Percentiles rank a stretch among this genome's conserved stretches.
Evolutionary conservation across 2,888 invertebrate genomes (phyloP).

Genomic region (Caenorhabditis sulstoni): DNA sequence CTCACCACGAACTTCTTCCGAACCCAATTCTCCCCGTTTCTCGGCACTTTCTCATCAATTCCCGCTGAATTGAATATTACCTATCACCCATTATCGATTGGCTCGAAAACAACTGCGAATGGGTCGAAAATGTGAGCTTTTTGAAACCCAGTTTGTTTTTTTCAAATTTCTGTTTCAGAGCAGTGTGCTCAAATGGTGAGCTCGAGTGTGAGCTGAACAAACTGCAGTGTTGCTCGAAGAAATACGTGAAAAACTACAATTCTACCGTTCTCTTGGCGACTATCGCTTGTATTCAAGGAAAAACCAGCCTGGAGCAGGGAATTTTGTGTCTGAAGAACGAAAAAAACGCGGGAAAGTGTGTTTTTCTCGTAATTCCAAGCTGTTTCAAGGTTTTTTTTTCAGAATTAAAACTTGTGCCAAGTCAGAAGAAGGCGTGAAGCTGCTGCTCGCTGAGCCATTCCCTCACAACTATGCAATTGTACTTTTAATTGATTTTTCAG

Average conservation of each 20-base stretch:
- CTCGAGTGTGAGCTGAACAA: slow-evolving; percentile 34
- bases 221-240: slow-evolving; percentile 32
- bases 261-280: neutral
- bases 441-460: slow-evolving; percentile 22
- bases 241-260: slow-evolving; percentile 5
- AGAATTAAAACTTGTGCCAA: slow-evolving; percentile 16
- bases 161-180: too few species aligned
- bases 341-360: neutral
- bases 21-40: slow-evolving; percentile 28
- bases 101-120: too few species aligned
- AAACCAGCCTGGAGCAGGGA: neutral
- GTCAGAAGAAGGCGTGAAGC: slow-evolving; percentile 11
- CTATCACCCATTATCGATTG: slow-evolving; percentile 18
- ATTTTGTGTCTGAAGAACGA: neutral
- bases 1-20: slow-evolving; percentile 23
- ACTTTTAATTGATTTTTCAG: too few species aligned
- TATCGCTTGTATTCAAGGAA: slow-evolving; percentile 16
- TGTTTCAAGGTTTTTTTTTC: neutral
- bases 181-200: slow-evolving; percentile 17
- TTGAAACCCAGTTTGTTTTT: too few species aligned
- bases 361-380: too few species aligned
- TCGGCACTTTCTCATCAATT: neutral
- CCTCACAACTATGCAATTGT: slow-evolving; percentile 27
- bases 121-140: too few species aligned
- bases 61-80: slow-evolving; percentile 9